phyloP scores from a whole-genome alignment of 2,888 invertebrate species.

The Allygus modestus region DNA sequence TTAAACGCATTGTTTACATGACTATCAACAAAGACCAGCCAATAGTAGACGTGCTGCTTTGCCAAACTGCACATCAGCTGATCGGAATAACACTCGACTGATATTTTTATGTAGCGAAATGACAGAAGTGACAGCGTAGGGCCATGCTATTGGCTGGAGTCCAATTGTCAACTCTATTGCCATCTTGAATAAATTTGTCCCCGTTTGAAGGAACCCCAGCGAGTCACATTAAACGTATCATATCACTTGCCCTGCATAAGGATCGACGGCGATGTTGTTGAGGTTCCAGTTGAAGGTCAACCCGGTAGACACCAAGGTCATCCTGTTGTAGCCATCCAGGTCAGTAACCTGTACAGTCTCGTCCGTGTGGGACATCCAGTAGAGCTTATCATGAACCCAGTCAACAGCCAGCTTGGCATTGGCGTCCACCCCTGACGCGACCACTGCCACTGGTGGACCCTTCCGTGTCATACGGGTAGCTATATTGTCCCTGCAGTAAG shows the following conservation, averaged over 20 bases:
- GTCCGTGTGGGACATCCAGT: not conserved
- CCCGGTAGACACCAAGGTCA: not conserved
- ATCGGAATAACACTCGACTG: too few relatives aligned
- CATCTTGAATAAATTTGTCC: too few relatives aligned
- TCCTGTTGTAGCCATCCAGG: not conserved
- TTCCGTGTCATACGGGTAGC: not conserved
- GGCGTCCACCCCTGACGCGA: not conserved
- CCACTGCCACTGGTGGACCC: not conserved
- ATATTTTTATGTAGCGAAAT: too few relatives aligned
- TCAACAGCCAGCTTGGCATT: not conserved
- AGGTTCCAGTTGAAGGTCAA: not conserved
- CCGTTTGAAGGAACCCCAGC: too few relatives aligned
- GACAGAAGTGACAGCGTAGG: too few relatives aligned
- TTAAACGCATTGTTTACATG: too few relatives aligned
- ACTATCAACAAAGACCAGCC: too few relatives aligned
- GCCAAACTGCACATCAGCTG: too few relatives aligned
- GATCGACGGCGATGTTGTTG: conserved; percentile 33
- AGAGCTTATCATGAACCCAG: conserved; percentile 26
- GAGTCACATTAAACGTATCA: too few relatives aligned
- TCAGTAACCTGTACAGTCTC: not conserved
- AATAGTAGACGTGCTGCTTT: too few relatives aligned
- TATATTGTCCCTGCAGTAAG: not conserved
- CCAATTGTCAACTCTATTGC: too few relatives aligned
- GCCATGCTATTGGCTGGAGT: too few relatives aligned
- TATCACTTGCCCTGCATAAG: conserved; percentile 5